phyloP scores from a whole-genome alignment of 1,140 invertebrate species.

The Metopolophium dirhodum region DNA sequence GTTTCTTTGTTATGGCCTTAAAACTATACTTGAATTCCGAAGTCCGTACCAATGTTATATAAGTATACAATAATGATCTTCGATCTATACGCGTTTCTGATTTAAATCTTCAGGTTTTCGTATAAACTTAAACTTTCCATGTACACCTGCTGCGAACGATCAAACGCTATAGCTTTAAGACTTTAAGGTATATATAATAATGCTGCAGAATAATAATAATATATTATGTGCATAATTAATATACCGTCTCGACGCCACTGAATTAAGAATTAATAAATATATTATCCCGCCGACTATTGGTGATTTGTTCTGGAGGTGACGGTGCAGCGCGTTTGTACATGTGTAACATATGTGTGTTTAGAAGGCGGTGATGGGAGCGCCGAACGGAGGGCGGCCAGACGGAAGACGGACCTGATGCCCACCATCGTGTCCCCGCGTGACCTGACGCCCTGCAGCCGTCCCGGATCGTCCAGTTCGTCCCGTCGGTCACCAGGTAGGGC shows the following conservation, averaged over 20 bases:
- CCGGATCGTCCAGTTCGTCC: conserved; percentile 56
- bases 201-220: neutral
- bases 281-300: neutral
- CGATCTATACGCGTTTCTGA: neutral
- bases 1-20: too few relatives aligned
- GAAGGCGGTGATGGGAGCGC: conserved; percentile 50
- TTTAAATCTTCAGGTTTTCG: too few relatives aligned
- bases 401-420: conserved; percentile 88
- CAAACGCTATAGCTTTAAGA: too few relatives aligned
- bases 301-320: neutral
- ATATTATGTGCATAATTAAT: neutral
- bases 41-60: too few relatives aligned
- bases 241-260: neutral
- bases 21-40: too few relatives aligned
- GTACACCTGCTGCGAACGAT: too few relatives aligned
- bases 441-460: conserved; percentile 60
- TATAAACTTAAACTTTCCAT: too few relatives aligned
- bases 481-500: conserved; percentile 71
- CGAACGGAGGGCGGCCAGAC: conserved; percentile 66
- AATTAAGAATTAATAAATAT: neutral
- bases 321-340: conserved; percentile 51
- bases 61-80: neutral
- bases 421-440: conserved; percentile 81
- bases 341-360: conserved; percentile 57
- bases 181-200: neutral